A percentile compares a stretch with the other conserved stretches of the same genome.
These are phyloP conservation scores for Macaria liturata DNA, from an alignment of 2,888 invertebrate genomes.

Conservation along the genomic window DNA sequence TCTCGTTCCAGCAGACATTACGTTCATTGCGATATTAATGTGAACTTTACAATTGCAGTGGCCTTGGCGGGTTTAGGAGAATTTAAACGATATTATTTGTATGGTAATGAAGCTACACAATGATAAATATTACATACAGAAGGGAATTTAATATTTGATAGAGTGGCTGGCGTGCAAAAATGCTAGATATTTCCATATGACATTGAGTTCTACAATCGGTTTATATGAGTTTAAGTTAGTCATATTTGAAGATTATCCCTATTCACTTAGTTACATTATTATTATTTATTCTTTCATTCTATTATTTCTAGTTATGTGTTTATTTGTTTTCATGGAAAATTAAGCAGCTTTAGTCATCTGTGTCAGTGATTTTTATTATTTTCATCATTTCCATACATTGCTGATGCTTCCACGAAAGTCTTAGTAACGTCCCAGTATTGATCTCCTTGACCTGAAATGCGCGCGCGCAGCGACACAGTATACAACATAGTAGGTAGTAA, in stretches of 20 bases:
- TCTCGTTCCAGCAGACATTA: conserved; percentile 28
- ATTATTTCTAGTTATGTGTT: too few relatives aligned
- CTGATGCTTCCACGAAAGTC: conserved; percentile 32
- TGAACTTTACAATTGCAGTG: conserved; percentile 38
- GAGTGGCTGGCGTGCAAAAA: too few relatives aligned
- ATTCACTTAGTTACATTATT: too few relatives aligned
- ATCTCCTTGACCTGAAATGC: conserved; percentile 46
- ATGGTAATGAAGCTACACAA: too few relatives aligned
- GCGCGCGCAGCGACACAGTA: conserved; percentile 29
- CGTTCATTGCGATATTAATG: conserved; percentile 40
- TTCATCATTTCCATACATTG: conserved; percentile 26
- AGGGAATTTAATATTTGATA: too few relatives aligned
- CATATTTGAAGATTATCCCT: too few relatives aligned
- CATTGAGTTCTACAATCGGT: too few relatives aligned
- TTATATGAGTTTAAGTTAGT: too few relatives aligned
- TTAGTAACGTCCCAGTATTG: conserved; percentile 30
- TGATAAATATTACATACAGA: too few relatives aligned
- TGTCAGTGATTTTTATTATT: conserved; percentile 22
- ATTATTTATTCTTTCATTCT: too few relatives aligned
- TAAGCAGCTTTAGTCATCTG: background rate
- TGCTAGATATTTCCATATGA: too few relatives aligned
- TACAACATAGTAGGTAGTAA: conserved; percentile 14
- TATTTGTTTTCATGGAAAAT: too few relatives aligned
- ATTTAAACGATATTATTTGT: background rate
- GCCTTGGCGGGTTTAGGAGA: conserved; percentile 19